Evolutionary conservation across 2,888 invertebrate species (phyloP).

Genomic region (Eupithecia abbreviata): DNA sequence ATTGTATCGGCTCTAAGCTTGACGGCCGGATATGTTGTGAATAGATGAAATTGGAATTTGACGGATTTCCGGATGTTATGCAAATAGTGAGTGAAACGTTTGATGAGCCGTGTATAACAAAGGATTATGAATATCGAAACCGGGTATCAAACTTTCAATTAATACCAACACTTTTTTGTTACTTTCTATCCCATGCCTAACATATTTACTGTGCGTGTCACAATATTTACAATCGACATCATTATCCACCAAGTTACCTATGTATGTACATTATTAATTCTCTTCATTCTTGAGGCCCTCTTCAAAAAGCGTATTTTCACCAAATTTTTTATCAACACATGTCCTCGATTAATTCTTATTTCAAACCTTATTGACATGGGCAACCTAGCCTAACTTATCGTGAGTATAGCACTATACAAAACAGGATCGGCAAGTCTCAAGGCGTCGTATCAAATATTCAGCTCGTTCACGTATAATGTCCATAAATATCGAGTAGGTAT

Average conservation of each 20-base stretch:
- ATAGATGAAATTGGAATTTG: conserved; percentile 32
- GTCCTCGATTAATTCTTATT: not conserved
- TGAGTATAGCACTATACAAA: conserved; percentile 20
- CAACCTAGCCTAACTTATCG: not conserved
- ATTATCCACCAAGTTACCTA: not conserved
- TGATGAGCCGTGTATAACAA: not conserved
- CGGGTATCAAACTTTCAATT: conserved; percentile 1
- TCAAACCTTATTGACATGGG: not conserved
- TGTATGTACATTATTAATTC: not conserved
- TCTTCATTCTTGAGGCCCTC: not conserved
- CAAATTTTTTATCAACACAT: not conserved
- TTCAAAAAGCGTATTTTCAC: not conserved
- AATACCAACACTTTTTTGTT: not conserved
- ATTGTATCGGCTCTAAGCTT: conserved; percentile 38
- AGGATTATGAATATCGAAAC: conserved; percentile 10
- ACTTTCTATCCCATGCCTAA: not conserved
- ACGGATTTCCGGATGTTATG: conserved; percentile 21
- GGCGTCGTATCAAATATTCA: conserved; percentile 44
- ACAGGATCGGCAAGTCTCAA: conserved; percentile 35
- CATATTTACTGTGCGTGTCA: not conserved
- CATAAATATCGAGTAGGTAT: conserved; percentile 43
- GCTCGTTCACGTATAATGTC: conserved; percentile 39
- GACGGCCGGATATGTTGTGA: conserved; percentile 37
- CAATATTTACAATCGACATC: not conserved
- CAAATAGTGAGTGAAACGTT: conserved; percentile 19